Conservation (phyloP, 2,888 invertebrate genomes). For the Glaucopsyche alexis region DNA sequence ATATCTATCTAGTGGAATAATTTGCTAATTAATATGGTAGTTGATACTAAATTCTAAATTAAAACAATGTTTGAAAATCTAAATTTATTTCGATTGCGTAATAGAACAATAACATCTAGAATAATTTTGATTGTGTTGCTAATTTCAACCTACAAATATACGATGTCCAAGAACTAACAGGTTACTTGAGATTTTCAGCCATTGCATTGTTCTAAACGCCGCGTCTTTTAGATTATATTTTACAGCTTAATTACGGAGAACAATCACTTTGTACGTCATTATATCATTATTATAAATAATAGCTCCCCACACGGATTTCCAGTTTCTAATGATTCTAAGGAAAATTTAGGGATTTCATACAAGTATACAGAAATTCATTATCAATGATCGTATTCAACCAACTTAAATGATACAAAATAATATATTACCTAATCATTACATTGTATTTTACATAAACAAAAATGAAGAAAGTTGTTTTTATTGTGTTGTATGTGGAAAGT, state of each 20-base stretch:
- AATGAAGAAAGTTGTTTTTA: slow-evolving; percentile 3
- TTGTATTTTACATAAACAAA: background rate
- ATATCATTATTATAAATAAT: no score
- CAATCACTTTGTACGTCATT: background rate
- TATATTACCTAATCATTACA: background rate
- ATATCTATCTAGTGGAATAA: no score
- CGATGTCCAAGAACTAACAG: background rate
- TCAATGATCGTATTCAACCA: background rate
- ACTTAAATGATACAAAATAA: background rate
- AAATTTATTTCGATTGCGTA: no score
- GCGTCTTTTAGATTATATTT: background rate
- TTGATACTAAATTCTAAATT: no score
- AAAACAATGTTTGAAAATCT: no score
- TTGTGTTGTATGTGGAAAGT: background rate
- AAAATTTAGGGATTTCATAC: background rate
- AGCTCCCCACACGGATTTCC: no score
- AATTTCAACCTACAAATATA: background rate
- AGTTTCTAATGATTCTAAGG: no score
- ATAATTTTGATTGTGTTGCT: background rate
- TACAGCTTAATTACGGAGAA: background rate
- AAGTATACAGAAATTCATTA: background rate
- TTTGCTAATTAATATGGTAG: no score
- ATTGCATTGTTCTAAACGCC: background rate
- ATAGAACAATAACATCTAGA: no score
- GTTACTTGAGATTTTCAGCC: background rate